A percentile compares a stretch with the other conserved stretches of the same genome.
Evolutionary conservation across 2,113 vertebrate genomes (phyloP).

Genomic region (Gulo gulo): DNA sequence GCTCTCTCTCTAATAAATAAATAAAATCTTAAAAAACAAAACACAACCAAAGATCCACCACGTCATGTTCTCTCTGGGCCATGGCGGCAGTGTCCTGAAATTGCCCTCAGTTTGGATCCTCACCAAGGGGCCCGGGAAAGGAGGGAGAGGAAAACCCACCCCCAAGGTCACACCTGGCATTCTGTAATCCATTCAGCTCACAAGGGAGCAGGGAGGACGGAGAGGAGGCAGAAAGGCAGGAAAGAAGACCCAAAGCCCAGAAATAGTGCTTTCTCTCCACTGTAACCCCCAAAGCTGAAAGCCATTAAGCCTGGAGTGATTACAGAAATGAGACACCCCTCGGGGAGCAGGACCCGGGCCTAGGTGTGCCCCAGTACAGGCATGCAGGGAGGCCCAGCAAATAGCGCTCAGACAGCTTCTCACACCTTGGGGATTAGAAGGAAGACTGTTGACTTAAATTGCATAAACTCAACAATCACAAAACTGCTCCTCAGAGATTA

Average conservation of each 20-base stretch:
- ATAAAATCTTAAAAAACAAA: neutral
- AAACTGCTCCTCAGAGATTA: slow-evolving; percentile 31
- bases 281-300: slow-evolving; percentile 34
- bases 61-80: neutral
- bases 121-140: neutral
- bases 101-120: neutral
- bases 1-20: neutral
- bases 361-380: slow-evolving; percentile 53
- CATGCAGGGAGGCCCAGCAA: slow-evolving; percentile 61
- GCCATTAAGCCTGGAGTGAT: slow-evolving; percentile 54
- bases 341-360: neutral
- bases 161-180: slow-evolving; percentile 28
- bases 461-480: slow-evolving; percentile 58
- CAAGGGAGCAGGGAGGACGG: neutral
- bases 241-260: slow-evolving; percentile 38
- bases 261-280: slow-evolving; percentile 55
- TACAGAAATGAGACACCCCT: slow-evolving; percentile 68
- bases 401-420: slow-evolving; percentile 61
- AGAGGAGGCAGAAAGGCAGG: neutral
- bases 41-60: neutral
- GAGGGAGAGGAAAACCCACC: neutral
- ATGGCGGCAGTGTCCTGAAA: neutral
- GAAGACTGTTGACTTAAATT: slow-evolving; percentile 64
- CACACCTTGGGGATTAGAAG: slow-evolving; percentile 54
- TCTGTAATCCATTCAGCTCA: slow-evolving; percentile 48